Base-by-base conservation (phyloP, 2,888 invertebrate species). In the Metellina segmentata region DNA sequence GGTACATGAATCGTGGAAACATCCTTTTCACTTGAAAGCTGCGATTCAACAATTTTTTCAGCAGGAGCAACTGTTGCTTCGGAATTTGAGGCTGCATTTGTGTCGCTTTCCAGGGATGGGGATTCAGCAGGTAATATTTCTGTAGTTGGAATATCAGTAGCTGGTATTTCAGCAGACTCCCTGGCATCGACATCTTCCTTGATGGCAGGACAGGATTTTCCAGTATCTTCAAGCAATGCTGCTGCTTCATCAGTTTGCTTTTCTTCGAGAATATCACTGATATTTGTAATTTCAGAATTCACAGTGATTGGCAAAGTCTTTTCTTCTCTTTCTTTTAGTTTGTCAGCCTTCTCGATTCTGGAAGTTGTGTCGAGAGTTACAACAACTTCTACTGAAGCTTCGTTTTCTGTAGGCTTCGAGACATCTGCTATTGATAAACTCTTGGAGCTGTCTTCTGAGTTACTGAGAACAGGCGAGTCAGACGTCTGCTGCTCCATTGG, bases 151-250 rank as follows among this genome's bases (percentile, higher is more conserved):
- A 48, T 19, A 74, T 52, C 71, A 7, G 49, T 13, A 71, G 7
- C 16, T 74, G 20, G 13, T 6, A 61, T 19, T n/a, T 72, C n/a
- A 34, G 48, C 72, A 34, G 5, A n/a, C 13, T 16, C 8, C 16
- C 52, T 52, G 52, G 2, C 49, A 51, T 78, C 52, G n/a, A 78
- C n/a, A 61, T 16, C 51, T 79, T 79, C 77, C 34, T 77, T 19
- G 11, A 8, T 19, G 8, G 49, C 77, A 8, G n/a, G 7, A 6
- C n/a, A 7, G 11, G 49, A n/a, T 74, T 74, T 20, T 51, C 7
- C 51, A 51, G 6, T 16, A 51, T 51, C 11, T 51, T 51, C 52
- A 34, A n/a, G 20, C 71, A 16, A 20, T 71, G 48, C 13, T 34
- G 13, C 34, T 48, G 9, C 49, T 16, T 75, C 13, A 7, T 34